Evolutionary conservation across 2,113 vertebrate species (phyloP), one percentile per base, ranked within the genome.

Genomic region (Osmerus eperlanus): DNA sequence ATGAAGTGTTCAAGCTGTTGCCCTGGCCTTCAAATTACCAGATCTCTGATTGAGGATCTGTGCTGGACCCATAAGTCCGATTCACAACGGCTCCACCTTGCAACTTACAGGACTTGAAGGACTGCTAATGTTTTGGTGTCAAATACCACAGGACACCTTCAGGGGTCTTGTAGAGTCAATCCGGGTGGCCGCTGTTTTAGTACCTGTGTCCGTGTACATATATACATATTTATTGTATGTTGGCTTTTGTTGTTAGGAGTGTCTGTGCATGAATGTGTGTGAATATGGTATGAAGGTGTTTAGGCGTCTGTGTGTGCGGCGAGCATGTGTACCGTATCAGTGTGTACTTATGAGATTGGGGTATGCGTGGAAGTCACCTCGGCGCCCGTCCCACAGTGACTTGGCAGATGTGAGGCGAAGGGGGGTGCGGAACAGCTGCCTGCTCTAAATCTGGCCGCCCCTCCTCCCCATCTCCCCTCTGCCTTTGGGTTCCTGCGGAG

Each of bases 401-500:
- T 85, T 91, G 89, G 84, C 89, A 89, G 86, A 87, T 90, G 87
- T 87, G 78, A 64, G 74, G 71, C 3, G 56, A 62, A 67, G 82
- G 65, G 41, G 83, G 67, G 67, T 79, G 78, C 76, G 78, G 76
- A 88, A 84, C 88, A 90, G 87, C 90, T 91, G 91, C 75, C 83
- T 65, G 78, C 75, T 88, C 86, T 90, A 86, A 84, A 86, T 91
- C 76, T 64, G 88, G 88, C 75, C 8, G 25, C 73, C 62, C 65
- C 67, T 78, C 79, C 81, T 79, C 78, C 74, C 79, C 69, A 66
- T 82, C 77, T 82, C 79, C 77, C 74, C 78, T 81, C 83, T 87
- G 82, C 82, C 89, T 89, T 87, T 84, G 88, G 83, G 78, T 82
- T 91, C 89, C 89, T 58, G 83, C 75, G 69, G 88, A 85, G 88